phyloP scores from a whole-genome alignment of 1,140 invertebrate genomes.

The Nautilus pompilius region DNA sequence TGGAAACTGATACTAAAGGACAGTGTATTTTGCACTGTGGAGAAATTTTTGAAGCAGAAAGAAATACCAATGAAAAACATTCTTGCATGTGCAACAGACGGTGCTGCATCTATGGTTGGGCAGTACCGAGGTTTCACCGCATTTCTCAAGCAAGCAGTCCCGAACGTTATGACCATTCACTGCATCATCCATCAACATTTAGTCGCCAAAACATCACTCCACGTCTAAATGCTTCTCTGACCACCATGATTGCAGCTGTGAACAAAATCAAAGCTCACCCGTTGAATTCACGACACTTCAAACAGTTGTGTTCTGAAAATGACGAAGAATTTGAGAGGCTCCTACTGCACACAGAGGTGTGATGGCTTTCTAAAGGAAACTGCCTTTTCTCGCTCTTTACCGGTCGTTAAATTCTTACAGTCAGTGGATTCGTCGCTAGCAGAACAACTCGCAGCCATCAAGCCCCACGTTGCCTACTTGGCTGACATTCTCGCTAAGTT shows the following conservation, averaged over 20 bases:
- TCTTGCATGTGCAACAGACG: slow-evolving; percentile 1
- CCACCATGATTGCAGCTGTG: not conserved
- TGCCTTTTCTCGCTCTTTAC: not conserved
- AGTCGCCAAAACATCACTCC: not conserved
- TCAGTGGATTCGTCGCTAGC: too few relatives aligned
- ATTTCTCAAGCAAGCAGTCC: not conserved
- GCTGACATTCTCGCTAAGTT: too few relatives aligned
- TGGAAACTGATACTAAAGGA: too few relatives aligned
- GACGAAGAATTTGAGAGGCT: not conserved
- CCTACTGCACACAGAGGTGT: not conserved
- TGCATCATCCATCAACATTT: not conserved
- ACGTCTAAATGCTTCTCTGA: not conserved
- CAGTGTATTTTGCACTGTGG: too few relatives aligned
- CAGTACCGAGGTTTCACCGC: not conserved
- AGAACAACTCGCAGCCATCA: too few relatives aligned
- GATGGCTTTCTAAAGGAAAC: not conserved
- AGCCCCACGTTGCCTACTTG: too few relatives aligned
- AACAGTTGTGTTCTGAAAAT: not conserved
- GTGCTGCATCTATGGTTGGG: not conserved
- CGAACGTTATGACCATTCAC: not conserved
- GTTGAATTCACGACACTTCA: not conserved
- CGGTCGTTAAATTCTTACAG: not conserved
- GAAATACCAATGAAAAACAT: not conserved
- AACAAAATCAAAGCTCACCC: not conserved
- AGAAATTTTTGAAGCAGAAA: not conserved